Conservation (phyloP, 2,113 vertebrate genomes). For the Numida meleagris region DNA sequence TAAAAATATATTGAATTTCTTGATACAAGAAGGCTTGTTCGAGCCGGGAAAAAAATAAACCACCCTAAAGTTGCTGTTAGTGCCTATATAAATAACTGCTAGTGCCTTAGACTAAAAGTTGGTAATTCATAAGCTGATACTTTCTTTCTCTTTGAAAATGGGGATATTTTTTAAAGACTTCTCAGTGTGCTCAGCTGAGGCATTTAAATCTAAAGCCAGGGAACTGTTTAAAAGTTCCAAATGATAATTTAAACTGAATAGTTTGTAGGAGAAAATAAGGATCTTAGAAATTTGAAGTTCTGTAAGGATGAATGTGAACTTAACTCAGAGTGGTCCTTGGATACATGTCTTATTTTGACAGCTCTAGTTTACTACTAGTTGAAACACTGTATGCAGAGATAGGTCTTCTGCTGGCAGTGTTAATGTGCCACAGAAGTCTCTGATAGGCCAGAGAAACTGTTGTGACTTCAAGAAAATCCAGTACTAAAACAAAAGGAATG, state of each 20-base stretch:
- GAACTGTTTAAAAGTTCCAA: neutral
- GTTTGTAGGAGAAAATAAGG: neutral
- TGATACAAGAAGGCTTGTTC: neutral
- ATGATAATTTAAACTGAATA: neutral
- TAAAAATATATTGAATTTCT: neutral
- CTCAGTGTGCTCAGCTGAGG: neutral
- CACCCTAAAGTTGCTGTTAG: rapidly evolving
- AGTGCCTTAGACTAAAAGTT: neutral
- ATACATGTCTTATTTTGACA: neutral
- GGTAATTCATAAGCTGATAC: rapidly evolving
- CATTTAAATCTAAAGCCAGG: neutral
- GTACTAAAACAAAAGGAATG: neutral
- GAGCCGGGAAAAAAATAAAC: neutral
- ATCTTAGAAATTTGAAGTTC: neutral
- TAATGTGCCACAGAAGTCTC: neutral
- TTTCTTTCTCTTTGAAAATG: neutral
- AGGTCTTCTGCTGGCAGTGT: neutral
- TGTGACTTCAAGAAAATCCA: neutral
- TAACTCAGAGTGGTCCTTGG: neutral
- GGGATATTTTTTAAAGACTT: neutral
- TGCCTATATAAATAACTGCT: neutral
- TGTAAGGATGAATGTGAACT: neutral
- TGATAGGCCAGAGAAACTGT: neutral
- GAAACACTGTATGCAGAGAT: neutral
- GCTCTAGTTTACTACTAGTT: neutral